phyloP scores from a whole-genome alignment of 1,140 invertebrate genomes.

The Gonatopus flavifemur region DNA sequence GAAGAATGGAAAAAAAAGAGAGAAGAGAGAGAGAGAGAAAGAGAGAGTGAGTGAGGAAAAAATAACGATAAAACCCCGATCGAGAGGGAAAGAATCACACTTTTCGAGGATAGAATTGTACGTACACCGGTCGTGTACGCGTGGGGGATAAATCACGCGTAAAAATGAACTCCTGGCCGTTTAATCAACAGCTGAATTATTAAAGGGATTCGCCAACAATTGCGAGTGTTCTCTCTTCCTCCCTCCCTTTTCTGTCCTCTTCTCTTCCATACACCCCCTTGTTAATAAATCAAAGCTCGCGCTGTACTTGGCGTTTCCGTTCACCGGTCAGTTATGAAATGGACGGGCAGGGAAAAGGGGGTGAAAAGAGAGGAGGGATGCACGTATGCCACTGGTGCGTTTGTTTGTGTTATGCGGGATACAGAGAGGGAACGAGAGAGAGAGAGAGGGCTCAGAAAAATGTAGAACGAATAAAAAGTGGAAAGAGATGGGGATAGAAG shows the following conservation, averaged over 20 bases:
- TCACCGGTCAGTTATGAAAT: constrained; percentile 21
- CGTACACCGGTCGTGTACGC: constrained; percentile 7
- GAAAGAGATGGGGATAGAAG: no score
- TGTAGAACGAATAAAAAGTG: constrained; percentile 9
- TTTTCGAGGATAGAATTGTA: constrained; percentile 14
- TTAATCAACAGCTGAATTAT: constrained; percentile 56
- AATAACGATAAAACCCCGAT: constrained; percentile 5
- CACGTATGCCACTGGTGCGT: no score
- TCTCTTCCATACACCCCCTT: no score
- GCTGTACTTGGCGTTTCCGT: constrained; percentile 21
- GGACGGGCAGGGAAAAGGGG: constrained; percentile 4
- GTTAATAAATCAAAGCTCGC: constrained; percentile 53
- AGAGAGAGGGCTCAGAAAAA: neutral
- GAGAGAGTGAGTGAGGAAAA: neutral
- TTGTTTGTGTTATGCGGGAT: neutral
- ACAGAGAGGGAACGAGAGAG: neutral
- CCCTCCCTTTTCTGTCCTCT: no score
- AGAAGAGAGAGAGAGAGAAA: neutral
- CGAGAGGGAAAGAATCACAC: constrained; percentile 8
- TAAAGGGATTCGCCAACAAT: constrained; percentile 51
- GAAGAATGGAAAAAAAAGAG: neutral
- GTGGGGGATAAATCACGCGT: constrained; percentile 44
- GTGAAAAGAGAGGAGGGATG: neutral
- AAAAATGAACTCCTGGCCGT: constrained; percentile 48
- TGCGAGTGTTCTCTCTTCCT: no score